phyloP scores from a whole-genome alignment of 2,113 vertebrate genomes.

The Gallinago jamesoni region DNA sequence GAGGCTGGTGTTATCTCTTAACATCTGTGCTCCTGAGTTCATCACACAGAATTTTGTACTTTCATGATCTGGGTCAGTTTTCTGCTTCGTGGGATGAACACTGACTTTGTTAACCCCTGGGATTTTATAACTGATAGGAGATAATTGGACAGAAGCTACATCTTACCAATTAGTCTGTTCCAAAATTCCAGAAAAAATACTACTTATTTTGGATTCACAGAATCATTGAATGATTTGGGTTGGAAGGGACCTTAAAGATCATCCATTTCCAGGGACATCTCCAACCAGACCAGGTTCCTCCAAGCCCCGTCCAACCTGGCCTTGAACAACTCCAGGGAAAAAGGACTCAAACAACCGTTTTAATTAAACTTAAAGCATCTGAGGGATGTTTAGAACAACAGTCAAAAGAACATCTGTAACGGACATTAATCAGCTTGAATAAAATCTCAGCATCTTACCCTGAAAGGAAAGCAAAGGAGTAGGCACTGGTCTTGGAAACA shows the following conservation, averaged over 20 bases:
- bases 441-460: conserved; percentile 69
- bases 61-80: not conserved
- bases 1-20: not conserved
- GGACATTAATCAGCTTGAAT: not conserved
- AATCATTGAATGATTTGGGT: no score
- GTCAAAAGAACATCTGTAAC: not conserved
- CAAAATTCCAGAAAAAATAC: not conserved
- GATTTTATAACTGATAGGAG: not conserved
- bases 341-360: not conserved
- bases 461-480: conserved; percentile 73
- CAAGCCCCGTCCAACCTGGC: no score
- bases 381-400: not conserved
- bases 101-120: not conserved
- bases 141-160: not conserved
- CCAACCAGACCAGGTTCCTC: no score
- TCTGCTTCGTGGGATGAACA: not conserved
- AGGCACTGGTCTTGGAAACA: conserved; percentile 82
- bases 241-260: no score
- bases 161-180: not conserved
- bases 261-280: no score
- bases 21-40: not conserved
- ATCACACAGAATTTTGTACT: not conserved
- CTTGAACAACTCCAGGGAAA: no score
- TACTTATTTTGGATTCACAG: not conserved
- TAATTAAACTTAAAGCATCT: not conserved